Evolutionary conservation across 2,113 vertebrate species (phyloP).

Genomic region (Actenoides hombroni): DNA sequence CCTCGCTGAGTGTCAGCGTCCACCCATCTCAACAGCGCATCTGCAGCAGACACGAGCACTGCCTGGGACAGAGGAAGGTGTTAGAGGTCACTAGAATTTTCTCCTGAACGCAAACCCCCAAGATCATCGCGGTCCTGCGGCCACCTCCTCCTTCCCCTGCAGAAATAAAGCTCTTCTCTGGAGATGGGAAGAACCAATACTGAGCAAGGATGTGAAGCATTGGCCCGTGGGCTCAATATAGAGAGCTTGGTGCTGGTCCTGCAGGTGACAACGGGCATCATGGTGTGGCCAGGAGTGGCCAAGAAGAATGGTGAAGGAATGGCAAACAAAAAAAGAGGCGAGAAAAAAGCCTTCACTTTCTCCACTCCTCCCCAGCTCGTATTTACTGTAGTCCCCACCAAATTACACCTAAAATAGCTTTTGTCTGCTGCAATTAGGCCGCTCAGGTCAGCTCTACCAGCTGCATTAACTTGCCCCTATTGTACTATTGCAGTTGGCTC

Average conservation of each 20-base stretch:
- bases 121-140: not conserved
- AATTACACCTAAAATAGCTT: constrained; percentile 49
- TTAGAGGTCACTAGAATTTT: not conserved
- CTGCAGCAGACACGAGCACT: not conserved
- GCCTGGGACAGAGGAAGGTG: not conserved
- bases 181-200: not conserved
- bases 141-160: not conserved
- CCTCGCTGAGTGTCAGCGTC: not conserved
- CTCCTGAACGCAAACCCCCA: not conserved
- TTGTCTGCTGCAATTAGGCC: constrained; percentile 1
- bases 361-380: not conserved
- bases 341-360: constrained; percentile 9
- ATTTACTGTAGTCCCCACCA: not conserved
- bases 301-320: not conserved
- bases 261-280: not conserved
- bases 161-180: not conserved
- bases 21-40: not conserved
- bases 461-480: constrained; percentile 35
- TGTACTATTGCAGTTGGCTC: constrained; percentile 30
- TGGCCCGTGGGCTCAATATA: not conserved
- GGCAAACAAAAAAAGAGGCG: not conserved
- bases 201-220: not conserved
- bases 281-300: not conserved
- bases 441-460: not conserved
- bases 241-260: not conserved